These are phyloP conservation scores for Drosophila kambysellisi DNA, from an alignment of 2,888 invertebrate species.

Conservation along the genomic window DNA sequence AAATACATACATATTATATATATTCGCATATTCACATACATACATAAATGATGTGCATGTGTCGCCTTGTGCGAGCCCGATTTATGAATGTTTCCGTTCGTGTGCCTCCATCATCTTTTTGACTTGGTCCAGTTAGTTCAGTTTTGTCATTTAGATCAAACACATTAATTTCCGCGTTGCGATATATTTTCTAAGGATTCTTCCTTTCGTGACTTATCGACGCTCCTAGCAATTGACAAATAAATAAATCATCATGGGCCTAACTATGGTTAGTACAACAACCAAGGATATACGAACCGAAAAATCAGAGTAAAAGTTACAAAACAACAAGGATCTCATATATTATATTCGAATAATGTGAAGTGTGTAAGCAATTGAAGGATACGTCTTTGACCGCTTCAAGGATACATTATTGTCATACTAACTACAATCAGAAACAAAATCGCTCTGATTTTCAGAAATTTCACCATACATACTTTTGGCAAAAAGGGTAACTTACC, in stretches of 20 bases:
- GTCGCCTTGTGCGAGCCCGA: constrained; percentile 52
- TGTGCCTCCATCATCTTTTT: constrained; percentile 67
- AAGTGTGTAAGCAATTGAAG: neutral
- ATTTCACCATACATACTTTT: too few species aligned
- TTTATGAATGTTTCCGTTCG: constrained; percentile 68
- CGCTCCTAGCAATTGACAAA: neutral
- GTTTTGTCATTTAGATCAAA: constrained; percentile 81
- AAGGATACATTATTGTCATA: too few species aligned
- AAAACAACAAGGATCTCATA: neutral
- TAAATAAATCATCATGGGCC: constrained; percentile 55
- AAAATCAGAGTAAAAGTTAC: neutral
- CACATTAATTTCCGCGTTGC: constrained; percentile 65
- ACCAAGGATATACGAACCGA: neutral
- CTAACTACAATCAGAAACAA: neutral
- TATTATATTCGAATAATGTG: neutral
- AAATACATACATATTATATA: constrained; percentile 14
- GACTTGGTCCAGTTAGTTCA: constrained; percentile 82
- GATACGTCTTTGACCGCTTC: too few species aligned
- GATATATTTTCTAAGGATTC: constrained; percentile 26
- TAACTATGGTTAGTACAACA: constrained; percentile 68
- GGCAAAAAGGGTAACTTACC: too few species aligned
- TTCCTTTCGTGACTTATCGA: neutral
- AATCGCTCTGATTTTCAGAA: neutral
- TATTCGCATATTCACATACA: constrained; percentile 1
- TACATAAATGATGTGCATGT: constrained; percentile 38